Conservation (phyloP, 2,113 vertebrate species). For the Catharus minimus region DNA sequence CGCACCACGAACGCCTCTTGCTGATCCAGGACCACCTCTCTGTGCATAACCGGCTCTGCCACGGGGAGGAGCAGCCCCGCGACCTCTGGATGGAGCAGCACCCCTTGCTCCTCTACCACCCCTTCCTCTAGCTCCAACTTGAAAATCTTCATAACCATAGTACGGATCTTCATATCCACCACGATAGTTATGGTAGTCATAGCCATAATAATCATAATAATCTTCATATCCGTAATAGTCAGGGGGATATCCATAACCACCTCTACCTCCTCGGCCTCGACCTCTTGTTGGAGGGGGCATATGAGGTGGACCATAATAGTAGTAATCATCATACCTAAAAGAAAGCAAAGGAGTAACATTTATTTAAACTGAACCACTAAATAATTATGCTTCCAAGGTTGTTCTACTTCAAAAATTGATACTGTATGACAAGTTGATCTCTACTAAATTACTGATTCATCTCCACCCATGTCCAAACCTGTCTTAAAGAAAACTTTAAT, state of each 20-base stretch:
- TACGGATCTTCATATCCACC: slow-evolving; percentile 98
- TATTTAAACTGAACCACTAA: slow-evolving; percentile 2
- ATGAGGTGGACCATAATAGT: slow-evolving; percentile 95
- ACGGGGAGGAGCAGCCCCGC: slow-evolving; percentile 87
- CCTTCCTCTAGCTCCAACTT: slow-evolving; percentile 89
- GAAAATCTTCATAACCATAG: slow-evolving; percentile 98
- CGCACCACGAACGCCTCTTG: slow-evolving; percentile 88
- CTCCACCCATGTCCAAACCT: not conserved
- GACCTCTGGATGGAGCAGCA: slow-evolving; percentile 87
- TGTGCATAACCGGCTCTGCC: slow-evolving; percentile 93
- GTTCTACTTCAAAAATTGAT: not conserved
- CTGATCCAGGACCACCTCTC: slow-evolving; percentile 90
- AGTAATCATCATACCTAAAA: slow-evolving; percentile 97
- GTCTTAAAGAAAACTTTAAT: not conserved
- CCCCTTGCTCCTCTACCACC: slow-evolving; percentile 90
- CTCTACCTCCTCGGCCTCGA: slow-evolving; percentile 88
- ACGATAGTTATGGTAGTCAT: slow-evolving; percentile 98
- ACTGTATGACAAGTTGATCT: not conserved
- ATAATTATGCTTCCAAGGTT: not conserved
- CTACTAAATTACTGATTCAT: not conserved
- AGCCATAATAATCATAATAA: slow-evolving; percentile 98
- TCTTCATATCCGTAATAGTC: slow-evolving; percentile 98
- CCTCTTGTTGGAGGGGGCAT: slow-evolving; percentile 91
- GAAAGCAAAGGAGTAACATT: not conserved
- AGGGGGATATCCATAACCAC: slow-evolving; percentile 91